These are phyloP conservation scores for Magallana gigas DNA, from an alignment of 1,140 invertebrate species.

Conservation along the genomic window DNA sequence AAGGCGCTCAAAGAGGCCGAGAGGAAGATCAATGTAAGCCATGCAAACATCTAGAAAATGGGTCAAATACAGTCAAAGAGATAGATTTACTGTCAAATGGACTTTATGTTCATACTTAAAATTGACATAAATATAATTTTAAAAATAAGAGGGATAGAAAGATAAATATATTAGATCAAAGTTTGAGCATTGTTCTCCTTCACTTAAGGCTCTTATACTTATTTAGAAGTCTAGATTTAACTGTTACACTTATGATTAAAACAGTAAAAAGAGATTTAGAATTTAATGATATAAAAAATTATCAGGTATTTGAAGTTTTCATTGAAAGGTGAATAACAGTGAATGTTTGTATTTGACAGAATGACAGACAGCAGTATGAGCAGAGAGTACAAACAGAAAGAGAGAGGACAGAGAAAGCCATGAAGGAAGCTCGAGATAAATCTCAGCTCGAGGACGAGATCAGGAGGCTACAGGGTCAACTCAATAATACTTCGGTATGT, in stretches of 20 bases:
- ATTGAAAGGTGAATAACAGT: background rate
- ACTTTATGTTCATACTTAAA: no score
- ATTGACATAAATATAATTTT: no score
- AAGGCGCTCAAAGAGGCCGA: slow-evolving; percentile 66
- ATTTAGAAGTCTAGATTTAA: no score
- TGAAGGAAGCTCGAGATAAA: slow-evolving; percentile 63
- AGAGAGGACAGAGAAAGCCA: slow-evolving; percentile 65
- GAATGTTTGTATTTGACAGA: slow-evolving; percentile 48
- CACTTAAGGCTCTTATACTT: no score
- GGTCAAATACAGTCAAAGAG: background rate
- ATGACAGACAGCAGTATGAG: slow-evolving; percentile 68
- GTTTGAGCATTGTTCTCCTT: no score
- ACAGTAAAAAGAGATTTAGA: no score
- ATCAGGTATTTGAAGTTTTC: no score
- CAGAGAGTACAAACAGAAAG: slow-evolving; percentile 69
- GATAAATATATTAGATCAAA: no score
- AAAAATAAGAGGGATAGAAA: no score
- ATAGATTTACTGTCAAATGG: background rate
- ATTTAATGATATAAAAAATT: no score
- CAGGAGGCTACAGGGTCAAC: slow-evolving; percentile 67
- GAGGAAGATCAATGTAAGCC: slow-evolving; percentile 66
- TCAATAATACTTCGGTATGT: slow-evolving; percentile 71
- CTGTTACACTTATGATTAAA: no score
- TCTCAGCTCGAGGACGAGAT: slow-evolving; percentile 67
- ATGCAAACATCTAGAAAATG: no score